Evolutionary conservation across 2,113 vertebrate genomes (phyloP).

Genomic region (Rhinogobius similis): DNA sequence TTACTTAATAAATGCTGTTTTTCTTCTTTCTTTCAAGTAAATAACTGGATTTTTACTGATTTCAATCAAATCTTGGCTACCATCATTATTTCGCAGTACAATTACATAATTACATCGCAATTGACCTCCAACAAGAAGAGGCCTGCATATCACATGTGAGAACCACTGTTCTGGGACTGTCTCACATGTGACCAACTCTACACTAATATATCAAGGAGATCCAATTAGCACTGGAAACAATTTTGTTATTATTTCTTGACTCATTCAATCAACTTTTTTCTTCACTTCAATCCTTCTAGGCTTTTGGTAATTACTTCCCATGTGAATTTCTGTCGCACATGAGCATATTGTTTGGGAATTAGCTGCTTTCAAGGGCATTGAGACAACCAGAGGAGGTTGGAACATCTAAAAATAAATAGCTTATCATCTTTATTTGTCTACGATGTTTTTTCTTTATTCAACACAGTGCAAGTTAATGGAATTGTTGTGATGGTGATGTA

Average conservation of each 20-base stretch:
- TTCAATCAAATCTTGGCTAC: neutral
- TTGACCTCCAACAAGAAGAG: too few species aligned
- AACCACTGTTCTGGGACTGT: too few species aligned
- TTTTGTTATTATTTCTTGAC: conserved; percentile 51
- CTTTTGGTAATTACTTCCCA: conserved; percentile 62
- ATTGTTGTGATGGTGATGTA: conserved; percentile 74
- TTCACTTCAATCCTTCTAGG: conserved; percentile 37
- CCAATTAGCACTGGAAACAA: conserved; percentile 36
- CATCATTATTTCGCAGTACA: neutral
- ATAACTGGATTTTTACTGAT: neutral
- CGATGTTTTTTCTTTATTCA: conserved; percentile 29
- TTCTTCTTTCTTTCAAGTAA: too few species aligned
- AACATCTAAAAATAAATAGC: conserved; percentile 17
- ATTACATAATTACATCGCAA: neutral
- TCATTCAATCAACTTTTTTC: conserved; percentile 51
- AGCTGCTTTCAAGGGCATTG: conserved; percentile 48
- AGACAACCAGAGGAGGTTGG: conserved; percentile 26
- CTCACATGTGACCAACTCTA: neutral
- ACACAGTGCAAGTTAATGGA: conserved; percentile 65
- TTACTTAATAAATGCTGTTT: too few species aligned
- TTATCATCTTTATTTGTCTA: conserved; percentile 62
- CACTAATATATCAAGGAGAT: conserved; percentile 46
- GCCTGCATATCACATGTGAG: too few species aligned
- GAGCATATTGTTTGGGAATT: conserved; percentile 48
- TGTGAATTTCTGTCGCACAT: conserved; percentile 43